Evolutionary conservation across 1,140 invertebrate genomes (phyloP), one percentile per base, ranked within the genome.

Genomic region (Euwallacea similis): DNA sequence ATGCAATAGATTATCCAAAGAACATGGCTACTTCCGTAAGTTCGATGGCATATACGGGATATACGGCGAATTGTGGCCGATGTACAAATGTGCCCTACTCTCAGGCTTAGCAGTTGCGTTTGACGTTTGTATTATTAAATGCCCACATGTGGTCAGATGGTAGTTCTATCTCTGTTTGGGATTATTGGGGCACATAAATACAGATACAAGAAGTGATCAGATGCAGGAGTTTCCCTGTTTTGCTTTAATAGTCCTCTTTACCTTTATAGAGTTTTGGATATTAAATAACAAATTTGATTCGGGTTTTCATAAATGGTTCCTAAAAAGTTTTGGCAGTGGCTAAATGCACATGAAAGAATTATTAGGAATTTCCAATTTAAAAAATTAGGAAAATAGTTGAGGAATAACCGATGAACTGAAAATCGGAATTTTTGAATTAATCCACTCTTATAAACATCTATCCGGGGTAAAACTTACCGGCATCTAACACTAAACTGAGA

Each of bases 81-180:
- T 58, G 53, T 67, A 67, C 65, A 67, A 67, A 67, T 67, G 65
- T 67, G 65, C 65, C 55, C 33, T 54, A 65, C 65, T 59, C 65
- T 44, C 9, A n/a, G 65, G 70, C 72, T 74, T 71, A 75, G 71
- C 74, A 75, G 70, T 77, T 73, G 74, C 60, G 70, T 77, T 77
- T 77, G 76, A 77, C 76, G 73, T 75, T 77, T 72, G 73, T 59
- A 42, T 77, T 75, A 77, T 77, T 77, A 77, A 74, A 77, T 72
- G 76, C 76, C 76, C 76, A 77, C 76, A 77, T 77, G 76, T 77
- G 76, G 76, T 75, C 76, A 75, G 69, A 75, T 75, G 69, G 61
- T 15, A 44, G 59, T 61, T 41, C 13, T 21, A 58, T 58, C 13
- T 61, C 58, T 60, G 7, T 42, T 60, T 2, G 33, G 69, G 58